Evolutionary conservation across 2,113 vertebrate genomes (phyloP).

Genomic region (Lathamus discolor): DNA sequence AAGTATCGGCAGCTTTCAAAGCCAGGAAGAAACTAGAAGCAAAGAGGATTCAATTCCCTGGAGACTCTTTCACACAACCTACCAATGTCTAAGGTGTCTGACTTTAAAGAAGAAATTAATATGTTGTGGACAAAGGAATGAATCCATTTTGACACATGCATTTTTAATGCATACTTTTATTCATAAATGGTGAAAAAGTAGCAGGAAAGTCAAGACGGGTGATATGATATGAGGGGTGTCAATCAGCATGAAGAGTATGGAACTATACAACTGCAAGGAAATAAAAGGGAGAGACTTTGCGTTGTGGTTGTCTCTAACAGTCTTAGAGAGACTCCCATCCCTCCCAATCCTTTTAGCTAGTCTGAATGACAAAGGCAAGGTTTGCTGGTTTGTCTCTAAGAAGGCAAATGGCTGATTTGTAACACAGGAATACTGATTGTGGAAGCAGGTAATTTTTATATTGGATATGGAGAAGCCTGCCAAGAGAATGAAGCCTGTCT

Average conservation of each 20-base stretch:
- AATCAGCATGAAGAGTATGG: neutral
- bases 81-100: slow-evolving; percentile 79
- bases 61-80: slow-evolving; percentile 77
- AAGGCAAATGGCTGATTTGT: neutral
- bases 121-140: neutral
- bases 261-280: neutral
- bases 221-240: neutral
- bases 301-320: neutral
- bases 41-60: slow-evolving; percentile 61
- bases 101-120: neutral
- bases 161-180: neutral
- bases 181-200: neutral
- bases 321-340: neutral
- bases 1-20: slow-evolving; percentile 73
- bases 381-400: neutral
- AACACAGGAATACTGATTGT: neutral
- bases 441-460: neutral
- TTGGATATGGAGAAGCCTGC: neutral
- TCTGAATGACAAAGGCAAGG: neutral
- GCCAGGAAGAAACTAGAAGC: slow-evolving; percentile 74
- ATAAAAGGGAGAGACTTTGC: neutral
- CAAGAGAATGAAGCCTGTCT: neutral
- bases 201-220: neutral
- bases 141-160: neutral
- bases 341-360: neutral